Evolutionary conservation across 2,797 vertebrate species (phyloP), one percentile per base, ranked within the genome.

Genomic region (Miopithecus talapoin): DNA sequence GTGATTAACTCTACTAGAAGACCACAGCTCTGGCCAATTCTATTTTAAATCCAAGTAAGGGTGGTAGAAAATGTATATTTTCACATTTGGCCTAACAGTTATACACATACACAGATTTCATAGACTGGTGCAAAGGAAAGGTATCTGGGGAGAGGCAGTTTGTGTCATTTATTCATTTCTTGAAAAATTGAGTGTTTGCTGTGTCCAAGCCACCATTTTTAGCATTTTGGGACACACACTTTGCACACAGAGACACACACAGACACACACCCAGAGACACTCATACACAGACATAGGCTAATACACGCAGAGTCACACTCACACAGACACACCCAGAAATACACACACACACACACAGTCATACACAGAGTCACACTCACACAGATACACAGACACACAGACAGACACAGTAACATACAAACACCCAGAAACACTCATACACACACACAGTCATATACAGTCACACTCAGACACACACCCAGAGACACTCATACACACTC

Each of bases 1-100:
- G 74, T 50, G 92, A 92, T 97, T 85, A 97, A 68, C 64, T 88
- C 72, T 19, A 26, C 43, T 26, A 24, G 48, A 33, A 91, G 94
- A 50, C 84, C 30, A 39, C 11, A 53, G 75, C 36, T 92, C 48
- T 22, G n/a, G 86, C 41, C 76, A 28, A 28, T 36, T 74, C 72
- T 81, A 30, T 70, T 81, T 68, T 39, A 68, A 50, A 70, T 76
- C 89, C 57, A 24, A 55, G 43, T n/a, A 12, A 70, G 30, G 53
- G 13, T 36, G 36, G 8, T 48, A 11, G 83, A 33, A 85, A 79
- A 50, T 72, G 26, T 12, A 10, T 5, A 13, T 24, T 83, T 79
- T 61, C 36, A 53, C 59, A 16, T 76, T 48, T 57, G 43, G 30
- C 33, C 33, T 33, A 41, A n/a, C 2, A 24, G 46, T 28, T 76